Evolutionary conservation across 1,140 invertebrate species (phyloP).

Genomic region (Atta cephalotes): DNA sequence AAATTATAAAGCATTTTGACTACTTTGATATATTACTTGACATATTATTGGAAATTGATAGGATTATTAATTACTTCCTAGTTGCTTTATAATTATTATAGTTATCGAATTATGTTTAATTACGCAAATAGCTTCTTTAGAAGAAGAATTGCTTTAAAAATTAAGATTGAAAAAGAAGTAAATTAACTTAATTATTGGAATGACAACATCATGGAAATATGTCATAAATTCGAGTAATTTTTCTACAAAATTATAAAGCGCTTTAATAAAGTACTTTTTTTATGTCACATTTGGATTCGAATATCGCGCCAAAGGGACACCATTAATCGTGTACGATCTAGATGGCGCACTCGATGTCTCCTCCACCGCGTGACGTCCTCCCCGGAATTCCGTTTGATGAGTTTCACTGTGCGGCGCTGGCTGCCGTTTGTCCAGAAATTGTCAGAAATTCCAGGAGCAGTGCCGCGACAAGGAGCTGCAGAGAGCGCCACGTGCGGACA

Average conservation of each 20-base stretch:
- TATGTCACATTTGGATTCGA: background rate
- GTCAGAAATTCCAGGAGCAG: background rate
- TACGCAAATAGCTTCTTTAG: background rate
- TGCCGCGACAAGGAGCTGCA: constrained; percentile 13
- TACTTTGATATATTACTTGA: no score
- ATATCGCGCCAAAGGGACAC: background rate
- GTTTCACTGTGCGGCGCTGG: background rate
- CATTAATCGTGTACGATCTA: background rate
- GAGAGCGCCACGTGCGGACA: constrained; percentile 37
- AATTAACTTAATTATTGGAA: background rate
- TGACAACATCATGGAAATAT: no score
- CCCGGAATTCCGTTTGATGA: background rate
- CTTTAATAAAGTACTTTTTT: background rate
- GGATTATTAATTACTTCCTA: no score
- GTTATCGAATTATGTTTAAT: background rate
- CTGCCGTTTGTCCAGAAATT: constrained; percentile 15
- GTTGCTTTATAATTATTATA: background rate
- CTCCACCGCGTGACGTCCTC: no score
- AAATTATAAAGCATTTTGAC: no score
- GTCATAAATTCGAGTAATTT: background rate
- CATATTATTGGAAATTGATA: background rate
- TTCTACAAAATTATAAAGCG: background rate
- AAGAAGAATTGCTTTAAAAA: background rate
- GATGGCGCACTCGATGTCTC: background rate
- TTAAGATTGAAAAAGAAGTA: background rate